A percentile compares a stretch with the other conserved stretches of the same genome.
Evolutionary conservation across 2,888 invertebrate genomes (phyloP).

Genomic region (Caradrina clavipalpis): DNA sequence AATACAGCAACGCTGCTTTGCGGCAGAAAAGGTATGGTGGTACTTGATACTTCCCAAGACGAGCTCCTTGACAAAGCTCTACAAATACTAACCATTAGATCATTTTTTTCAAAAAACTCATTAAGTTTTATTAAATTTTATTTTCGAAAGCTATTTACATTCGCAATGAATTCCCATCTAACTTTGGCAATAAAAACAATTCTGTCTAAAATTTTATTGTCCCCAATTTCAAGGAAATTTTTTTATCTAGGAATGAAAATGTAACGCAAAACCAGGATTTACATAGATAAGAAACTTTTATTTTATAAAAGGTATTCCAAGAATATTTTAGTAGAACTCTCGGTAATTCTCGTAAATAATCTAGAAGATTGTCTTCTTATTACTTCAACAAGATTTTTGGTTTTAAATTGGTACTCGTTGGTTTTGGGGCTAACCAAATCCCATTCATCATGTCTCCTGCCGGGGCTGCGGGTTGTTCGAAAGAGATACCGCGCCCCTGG

Average conservation of each 20-base stretch:
- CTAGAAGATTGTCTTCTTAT: background rate
- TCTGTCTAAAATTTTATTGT: constrained; percentile 38
- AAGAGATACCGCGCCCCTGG: too few relatives aligned
- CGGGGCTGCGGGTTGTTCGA: too few relatives aligned
- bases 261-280: constrained; percentile 34
- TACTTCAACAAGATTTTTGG: background rate
- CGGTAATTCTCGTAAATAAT: background rate
- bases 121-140: background rate
- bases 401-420: background rate
- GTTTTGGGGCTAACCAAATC: background rate
- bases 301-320: constrained; percentile 4
- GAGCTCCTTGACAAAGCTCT: too few relatives aligned
- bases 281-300: constrained; percentile 38
- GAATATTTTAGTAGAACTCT: constrained; percentile 12
- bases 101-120: constrained; percentile 1
- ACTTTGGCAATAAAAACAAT: constrained; percentile 43
- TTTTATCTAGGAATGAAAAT: constrained; percentile 29
- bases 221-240: constrained; percentile 37
- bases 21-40: too few relatives aligned
- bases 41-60: too few relatives aligned
- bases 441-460: too few relatives aligned
- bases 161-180: constrained; percentile 22
- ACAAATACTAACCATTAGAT: too few relatives aligned
- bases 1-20: too few relatives aligned
- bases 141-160: constrained; percentile 37